Evolutionary conservation across 1,140 invertebrate species (phyloP), one percentile per base, ranked within the genome.

Genomic region (Heliconius melpomene): DNA sequence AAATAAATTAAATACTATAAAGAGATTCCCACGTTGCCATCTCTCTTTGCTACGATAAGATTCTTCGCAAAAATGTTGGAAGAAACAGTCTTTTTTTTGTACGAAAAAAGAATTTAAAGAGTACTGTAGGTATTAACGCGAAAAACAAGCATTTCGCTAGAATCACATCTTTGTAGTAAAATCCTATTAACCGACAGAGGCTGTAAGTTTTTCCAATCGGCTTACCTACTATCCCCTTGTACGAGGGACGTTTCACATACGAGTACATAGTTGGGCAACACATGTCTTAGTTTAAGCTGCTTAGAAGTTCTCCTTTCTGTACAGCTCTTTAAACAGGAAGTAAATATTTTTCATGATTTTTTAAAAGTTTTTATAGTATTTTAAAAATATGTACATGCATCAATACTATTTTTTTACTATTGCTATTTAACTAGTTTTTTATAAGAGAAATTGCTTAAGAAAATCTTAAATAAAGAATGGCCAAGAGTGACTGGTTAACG

Each of bases 161-260:
- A 81, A 81, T 78, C 82, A 81, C 79, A 83, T 85, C 86, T 88
- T 83, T 83, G 83, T 72, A 83, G 78, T 80, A 77, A 84, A 88
- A 88, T 88, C 87, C 87, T 87, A 84, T 88, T 87, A 87, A 80
- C 78, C 75, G 54, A 70, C 82, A 79, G 71, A 87, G 79, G 82
- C 86, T 82, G 76, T 82, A 84, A 86, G 82, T 87, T 87, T 88
- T 88, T 86, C 85, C 85, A 87, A 88, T 88, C 87, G 82, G 86
- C 85, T 88, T 88, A 88, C 70, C 57, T 77, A 77, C 78, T 83
- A 71, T 80, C 70, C 23, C 72, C 60, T 66, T 66, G 52, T 66
- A 74, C 32, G 36, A 70, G 32, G 74, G 52, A 38, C 46, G 23
- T 29, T 23, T 20, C 79, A 80, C 79, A 46, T 46, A 46, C 13